phyloP scores from a whole-genome alignment of 2,113 vertebrate species.

The Pseudopipra pipra region DNA sequence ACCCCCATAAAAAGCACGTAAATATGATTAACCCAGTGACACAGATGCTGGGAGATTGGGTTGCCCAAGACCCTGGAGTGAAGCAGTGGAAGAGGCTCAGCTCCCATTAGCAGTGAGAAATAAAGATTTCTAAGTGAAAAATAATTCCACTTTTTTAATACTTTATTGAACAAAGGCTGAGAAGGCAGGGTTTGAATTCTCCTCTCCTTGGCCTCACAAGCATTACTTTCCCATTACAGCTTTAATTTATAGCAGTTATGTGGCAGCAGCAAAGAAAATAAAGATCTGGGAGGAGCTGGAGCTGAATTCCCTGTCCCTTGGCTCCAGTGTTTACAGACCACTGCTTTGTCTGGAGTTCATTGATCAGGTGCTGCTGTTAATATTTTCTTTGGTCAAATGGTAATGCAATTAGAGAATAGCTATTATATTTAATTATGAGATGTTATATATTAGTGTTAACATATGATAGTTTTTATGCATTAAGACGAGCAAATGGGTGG shows the following conservation, averaged over 20 bases:
- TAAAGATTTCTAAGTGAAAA: neutral
- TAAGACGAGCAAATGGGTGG: neutral
- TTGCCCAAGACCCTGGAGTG: neutral
- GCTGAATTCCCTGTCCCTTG: neutral
- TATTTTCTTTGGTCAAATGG: neutral
- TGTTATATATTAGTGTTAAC: neutral
- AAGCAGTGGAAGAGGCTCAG: neutral
- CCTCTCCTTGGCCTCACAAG: neutral
- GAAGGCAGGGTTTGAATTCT: neutral
- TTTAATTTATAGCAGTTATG: neutral
- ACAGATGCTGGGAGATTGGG: neutral
- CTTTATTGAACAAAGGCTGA: neutral
- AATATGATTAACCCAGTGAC: neutral
- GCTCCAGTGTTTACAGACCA: neutral
- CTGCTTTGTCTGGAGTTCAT: neutral
- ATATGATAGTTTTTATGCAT: rapidly evolving
- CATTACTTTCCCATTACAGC: neutral
- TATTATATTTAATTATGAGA: neutral
- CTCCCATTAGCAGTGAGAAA: neutral
- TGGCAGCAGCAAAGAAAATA: neutral
- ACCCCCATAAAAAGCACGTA: neutral
- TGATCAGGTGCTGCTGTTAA: neutral
- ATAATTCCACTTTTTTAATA: neutral
- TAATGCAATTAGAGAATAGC: neutral
- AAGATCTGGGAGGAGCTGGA: neutral